Base-by-base conservation (phyloP, 1,140 invertebrate species). In the Drosophila parabipectinata region DNA sequence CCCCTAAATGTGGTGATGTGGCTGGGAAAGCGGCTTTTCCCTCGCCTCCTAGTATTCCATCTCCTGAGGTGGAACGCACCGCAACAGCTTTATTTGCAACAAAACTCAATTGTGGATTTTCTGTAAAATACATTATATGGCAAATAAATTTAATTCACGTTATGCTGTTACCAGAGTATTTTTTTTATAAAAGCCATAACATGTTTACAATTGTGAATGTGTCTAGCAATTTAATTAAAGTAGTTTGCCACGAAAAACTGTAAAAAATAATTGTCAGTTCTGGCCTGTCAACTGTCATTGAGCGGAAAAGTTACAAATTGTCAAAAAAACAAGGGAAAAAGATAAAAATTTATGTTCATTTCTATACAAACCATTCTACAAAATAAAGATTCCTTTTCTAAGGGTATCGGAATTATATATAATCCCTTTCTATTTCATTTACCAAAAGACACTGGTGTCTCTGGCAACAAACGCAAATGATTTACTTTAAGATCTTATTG, bases 61-160 rank as follows among this genome's bases (percentile, higher is more conserved):
- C 26, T 28, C 64, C 62, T 50, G 21, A 24, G 50, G 32, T 45
- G 69, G 32, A 15, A 52, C 30, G 8, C 69, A 73, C 59, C 71
- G 53, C 71, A 73, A 52, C 56, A 57, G 56, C 54, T 72, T 72
- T 72, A 61, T 71, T 61, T 54, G 51, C 72, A 64, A 34, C 32
- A 48, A 53, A 75, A 75, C 72, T 75, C 47, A 63, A 74, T 74
- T 74, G 71, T 48, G 63, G 48, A 51, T 47, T 39, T 57, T 63
- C 18, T 53, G 30, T 57, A 73, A 47, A 62, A 74, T 47, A 74
- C 72, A 64, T 63, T 32, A 51, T 52, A 74, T 56, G 58, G 30
- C 24, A 28, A 63, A 73, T 73, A 56, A 51, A 44, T 73, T 56
- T 30, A 15, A 48, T 39, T 34, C 57, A 51, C 52, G 71, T 63